These are phyloP conservation scores for Seladonia tumulorum DNA, from an alignment of 2,888 invertebrate genomes.

Conservation along the genomic window DNA sequence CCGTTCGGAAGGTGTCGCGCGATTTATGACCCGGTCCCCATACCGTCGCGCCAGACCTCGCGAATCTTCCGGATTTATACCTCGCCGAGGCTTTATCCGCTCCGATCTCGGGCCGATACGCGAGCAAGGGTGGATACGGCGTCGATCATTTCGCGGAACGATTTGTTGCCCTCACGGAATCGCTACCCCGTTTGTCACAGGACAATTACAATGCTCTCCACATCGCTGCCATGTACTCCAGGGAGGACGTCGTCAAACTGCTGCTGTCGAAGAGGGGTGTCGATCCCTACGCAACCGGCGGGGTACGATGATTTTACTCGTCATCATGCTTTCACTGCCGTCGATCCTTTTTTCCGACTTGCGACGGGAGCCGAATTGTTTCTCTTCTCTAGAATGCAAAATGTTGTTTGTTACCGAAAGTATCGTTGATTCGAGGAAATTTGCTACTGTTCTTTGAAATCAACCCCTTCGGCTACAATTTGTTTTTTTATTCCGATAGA, in stretches of 20 bases:
- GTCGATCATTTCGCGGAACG: not conserved
- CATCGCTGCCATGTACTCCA: constrained; percentile 96
- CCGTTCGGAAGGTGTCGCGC: constrained; percentile 27
- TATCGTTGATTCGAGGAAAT: too few relatives aligned
- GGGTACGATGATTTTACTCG: constrained; percentile 88
- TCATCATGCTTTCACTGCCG: not conserved
- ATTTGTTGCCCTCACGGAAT: constrained; percentile 4
- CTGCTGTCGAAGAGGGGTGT: constrained; percentile 95
- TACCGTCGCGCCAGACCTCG: constrained; percentile 3
- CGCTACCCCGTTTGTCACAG: constrained; percentile 85
- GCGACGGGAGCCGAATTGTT: not conserved
- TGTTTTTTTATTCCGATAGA: not conserved
- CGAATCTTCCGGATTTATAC: constrained; percentile 40
- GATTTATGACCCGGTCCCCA: constrained; percentile 63
- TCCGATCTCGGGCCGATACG: not conserved
- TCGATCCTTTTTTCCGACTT: not conserved
- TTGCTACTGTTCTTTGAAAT: not conserved
- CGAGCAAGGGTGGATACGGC: not conserved
- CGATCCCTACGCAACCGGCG: constrained; percentile 96
- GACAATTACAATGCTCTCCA: constrained; percentile 98
- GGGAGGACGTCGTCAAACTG: constrained; percentile 97
- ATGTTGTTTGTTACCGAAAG: not conserved
- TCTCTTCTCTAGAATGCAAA: not conserved
- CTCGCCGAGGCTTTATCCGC: not conserved
- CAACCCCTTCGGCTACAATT: not conserved